Evolutionary conservation across 2,797 vertebrate genomes (phyloP), one percentile per base, ranked within the genome.

Genomic region (Pelochelys cantorii): DNA sequence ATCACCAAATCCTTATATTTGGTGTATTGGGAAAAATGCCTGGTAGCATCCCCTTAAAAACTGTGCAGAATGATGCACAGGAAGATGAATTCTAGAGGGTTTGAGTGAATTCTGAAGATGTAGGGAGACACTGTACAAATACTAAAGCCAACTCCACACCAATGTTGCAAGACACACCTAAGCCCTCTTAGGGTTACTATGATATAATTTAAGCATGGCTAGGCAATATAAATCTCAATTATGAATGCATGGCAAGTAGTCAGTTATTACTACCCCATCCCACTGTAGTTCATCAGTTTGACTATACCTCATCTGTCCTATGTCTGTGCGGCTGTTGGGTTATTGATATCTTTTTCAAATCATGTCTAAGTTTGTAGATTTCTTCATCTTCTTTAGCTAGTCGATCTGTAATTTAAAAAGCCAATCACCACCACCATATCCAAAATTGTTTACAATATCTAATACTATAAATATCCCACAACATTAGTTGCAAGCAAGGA

Each of bases 341-440:
- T 97, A 99, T 99, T 2, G 98, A 98, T 1, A 98, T 98, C 96
- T 98, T 99, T 97, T 99, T 99, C 96, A 99, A 98, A 96, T 99
- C 99, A 48, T 99, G 98, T 84, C 99, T 98, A 88, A 99, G 98
- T 98, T 99, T 99, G 97, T 99, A 99, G 95, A 99, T 99, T 94
- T 99, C 99, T 96, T 99, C 99, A 82, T 99, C 99, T 97, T 99
- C 99, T 98, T 99, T 99, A 95, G 98, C 98, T 42, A 99, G 96
- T 95, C 98, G 99, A 97, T 99, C 99, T 99, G 92, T 71, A 97
- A 94, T 57, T 90, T 57, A 94, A 60, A 22, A 5, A 92, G 34
- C 88, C 11, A 77, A 68, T 53, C 17, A 92, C 3, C 78, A 81
- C 84, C 0, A 1, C 4, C 53, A 11, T 52, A 68, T 37, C 18